These are phyloP conservation scores for Drosophila varians DNA, from an alignment of 1,140 invertebrate genomes.

Conservation along the genomic window DNA sequence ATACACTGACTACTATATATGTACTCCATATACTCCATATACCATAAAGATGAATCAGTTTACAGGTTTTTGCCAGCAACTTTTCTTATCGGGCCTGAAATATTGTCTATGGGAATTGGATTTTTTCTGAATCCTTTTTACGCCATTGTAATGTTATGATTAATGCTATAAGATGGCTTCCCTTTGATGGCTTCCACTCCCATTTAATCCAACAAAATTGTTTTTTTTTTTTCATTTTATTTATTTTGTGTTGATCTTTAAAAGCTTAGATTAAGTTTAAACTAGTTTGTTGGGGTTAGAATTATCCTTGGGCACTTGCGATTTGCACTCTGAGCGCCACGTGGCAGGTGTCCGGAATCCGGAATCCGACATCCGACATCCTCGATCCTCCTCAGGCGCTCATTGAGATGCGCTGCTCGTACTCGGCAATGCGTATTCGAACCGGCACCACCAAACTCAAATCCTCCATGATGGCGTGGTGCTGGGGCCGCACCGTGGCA, in stretches of 20 bases:
- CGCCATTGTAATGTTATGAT: conserved; percentile 1
- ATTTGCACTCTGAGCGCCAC: conserved; percentile 27
- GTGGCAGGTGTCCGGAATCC: background rate
- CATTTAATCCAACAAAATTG: background rate
- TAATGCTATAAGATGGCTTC: background rate
- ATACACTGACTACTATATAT: background rate
- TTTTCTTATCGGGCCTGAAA: conserved; percentile 28
- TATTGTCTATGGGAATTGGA: conserved; percentile 29
- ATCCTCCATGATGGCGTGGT: conserved; percentile 76
- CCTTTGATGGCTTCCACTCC: background rate
- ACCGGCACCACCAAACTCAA: conserved; percentile 74
- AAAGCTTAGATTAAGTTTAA: conserved; percentile 11
- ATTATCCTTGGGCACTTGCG: conserved; percentile 57
- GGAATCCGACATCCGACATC: too few species aligned
- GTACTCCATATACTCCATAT: background rate
- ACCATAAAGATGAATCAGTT: conserved; percentile 64
- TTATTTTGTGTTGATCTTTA: conserved; percentile 30
- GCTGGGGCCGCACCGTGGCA: conserved; percentile 59
- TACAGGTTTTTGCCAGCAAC: conserved; percentile 39
- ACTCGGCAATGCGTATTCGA: conserved; percentile 71
- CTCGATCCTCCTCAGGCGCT: conserved; percentile 29
- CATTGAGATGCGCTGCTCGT: conserved; percentile 77
- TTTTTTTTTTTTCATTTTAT: conserved; percentile 3
- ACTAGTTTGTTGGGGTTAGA: conserved; percentile 11
- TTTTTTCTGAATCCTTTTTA: conserved; percentile 6